phyloP scores from a whole-genome alignment of 1,140 invertebrate species.

The Diplogasteroides magnus region DNA sequence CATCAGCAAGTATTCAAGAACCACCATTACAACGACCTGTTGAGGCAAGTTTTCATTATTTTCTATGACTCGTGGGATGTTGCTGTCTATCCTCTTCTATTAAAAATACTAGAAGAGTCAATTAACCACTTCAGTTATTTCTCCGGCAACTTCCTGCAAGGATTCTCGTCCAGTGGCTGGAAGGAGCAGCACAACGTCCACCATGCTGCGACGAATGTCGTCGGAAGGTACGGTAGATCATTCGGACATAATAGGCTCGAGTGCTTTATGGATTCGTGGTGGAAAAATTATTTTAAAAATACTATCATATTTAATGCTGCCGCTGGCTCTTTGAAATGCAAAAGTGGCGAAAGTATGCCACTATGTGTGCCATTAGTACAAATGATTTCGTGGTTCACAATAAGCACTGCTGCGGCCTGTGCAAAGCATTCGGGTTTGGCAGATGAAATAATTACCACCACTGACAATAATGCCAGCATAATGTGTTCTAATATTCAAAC shows the following conservation, averaged over 20 bases:
- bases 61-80: too few species aligned
- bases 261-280: too few species aligned
- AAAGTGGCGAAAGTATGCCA: too few species aligned
- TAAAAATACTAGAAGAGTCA: neutral
- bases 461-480: too few species aligned
- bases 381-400: too few species aligned
- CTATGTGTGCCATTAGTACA: too few species aligned
- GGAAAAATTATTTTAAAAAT: neutral
- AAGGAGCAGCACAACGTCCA: constrained; percentile 56
- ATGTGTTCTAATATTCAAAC: too few species aligned
- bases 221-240: constrained; percentile 32
- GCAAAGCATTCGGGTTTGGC: too few species aligned
- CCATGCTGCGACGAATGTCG: constrained; percentile 54
- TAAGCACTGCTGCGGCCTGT: too few species aligned
- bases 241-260: too few species aligned
- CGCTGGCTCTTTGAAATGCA: neutral
- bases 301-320: neutral
- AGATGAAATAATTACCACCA: too few species aligned
- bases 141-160: constrained; percentile 49
- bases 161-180: constrained; percentile 54
- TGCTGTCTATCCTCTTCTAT: constrained; percentile 4
- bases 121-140: constrained; percentile 18
- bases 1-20: constrained; percentile 50
- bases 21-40: constrained; percentile 24
- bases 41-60: constrained; percentile 25